Conservation (phyloP, 2,888 invertebrate genomes). For the Dasysyrphus tricinctus region DNA sequence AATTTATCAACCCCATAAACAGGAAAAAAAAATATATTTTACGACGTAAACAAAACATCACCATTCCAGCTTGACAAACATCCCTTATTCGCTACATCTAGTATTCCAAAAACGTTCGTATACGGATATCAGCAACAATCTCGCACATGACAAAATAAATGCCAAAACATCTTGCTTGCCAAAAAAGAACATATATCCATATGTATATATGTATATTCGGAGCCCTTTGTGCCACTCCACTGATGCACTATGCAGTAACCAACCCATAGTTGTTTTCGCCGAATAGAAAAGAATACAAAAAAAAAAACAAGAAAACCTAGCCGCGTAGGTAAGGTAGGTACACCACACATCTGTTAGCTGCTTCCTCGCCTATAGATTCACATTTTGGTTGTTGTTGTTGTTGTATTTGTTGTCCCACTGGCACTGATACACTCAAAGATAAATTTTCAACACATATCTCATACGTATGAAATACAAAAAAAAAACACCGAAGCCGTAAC, state of each 20-base stretch:
- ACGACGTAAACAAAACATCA: slow-evolving; percentile 59
- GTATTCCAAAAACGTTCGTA: slow-evolving; percentile 19
- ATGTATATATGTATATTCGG: slow-evolving; percentile 5
- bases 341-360: slow-evolving; percentile 59
- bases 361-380: slow-evolving; percentile 43
- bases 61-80: slow-evolving; percentile 29
- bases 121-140: slow-evolving; percentile 17
- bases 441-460: slow-evolving; percentile 46
- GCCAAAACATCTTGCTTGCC: slow-evolving; percentile 42
- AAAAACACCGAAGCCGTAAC: slow-evolving; percentile 51
- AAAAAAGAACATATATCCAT: slow-evolving; percentile 7
- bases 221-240: slow-evolving; percentile 41
- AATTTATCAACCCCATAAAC: slow-evolving; percentile 4
- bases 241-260: slow-evolving; percentile 35
- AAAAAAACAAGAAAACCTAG: slow-evolving; percentile 41
- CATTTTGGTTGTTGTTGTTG: slow-evolving; percentile 14
- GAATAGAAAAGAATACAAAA: slow-evolving; percentile 26
- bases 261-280: slow-evolving; percentile 20
- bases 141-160: slow-evolving; percentile 46
- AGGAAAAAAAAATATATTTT: slow-evolving; percentile 13
- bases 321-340: slow-evolving; percentile 32
- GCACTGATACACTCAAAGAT: slow-evolving; percentile 38
- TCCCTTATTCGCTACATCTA: slow-evolving; percentile 7
- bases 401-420: slow-evolving; percentile 26
- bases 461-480: slow-evolving; percentile 25